These are phyloP conservation scores for Pammene fasciana DNA, from an alignment of 2,888 invertebrate genomes.

Conservation along the genomic window DNA sequence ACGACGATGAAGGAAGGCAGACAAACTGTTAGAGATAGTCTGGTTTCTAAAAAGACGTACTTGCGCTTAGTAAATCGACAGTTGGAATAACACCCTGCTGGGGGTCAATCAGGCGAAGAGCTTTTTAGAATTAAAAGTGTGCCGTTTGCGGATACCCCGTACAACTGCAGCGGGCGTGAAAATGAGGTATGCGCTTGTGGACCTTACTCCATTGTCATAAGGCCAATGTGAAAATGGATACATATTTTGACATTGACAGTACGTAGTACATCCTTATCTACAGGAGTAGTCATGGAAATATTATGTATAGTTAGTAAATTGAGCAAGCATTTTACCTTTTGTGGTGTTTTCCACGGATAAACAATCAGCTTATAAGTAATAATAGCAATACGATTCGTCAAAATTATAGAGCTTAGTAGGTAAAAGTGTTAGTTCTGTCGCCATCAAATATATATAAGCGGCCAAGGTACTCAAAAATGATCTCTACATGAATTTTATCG, in stretches of 20 bases:
- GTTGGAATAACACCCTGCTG: conserved; percentile 6
- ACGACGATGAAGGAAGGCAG: too few relatives aligned
- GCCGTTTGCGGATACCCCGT: conserved; percentile 55
- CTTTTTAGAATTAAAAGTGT: conserved; percentile 72
- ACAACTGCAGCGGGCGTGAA: neutral
- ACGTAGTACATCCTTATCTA: conserved; percentile 64
- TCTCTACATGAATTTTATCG: too few relatives aligned
- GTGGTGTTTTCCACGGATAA: neutral
- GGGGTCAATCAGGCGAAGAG: conserved; percentile 66
- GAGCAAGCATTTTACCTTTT: neutral
- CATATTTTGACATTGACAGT: conserved; percentile 46
- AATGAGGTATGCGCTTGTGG: neutral
- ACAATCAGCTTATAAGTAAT: neutral
- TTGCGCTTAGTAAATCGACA: neutral
- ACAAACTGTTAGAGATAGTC: too few relatives aligned
- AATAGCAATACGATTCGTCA: too few relatives aligned
- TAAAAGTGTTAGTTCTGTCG: too few relatives aligned
- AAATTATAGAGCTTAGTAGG: too few relatives aligned
- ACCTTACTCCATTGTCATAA: conserved; percentile 4
- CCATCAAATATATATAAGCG: too few relatives aligned
- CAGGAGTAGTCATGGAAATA: conserved; percentile 56
- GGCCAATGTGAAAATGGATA: neutral
- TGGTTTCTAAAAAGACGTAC: neutral
- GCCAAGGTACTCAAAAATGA: too few relatives aligned
- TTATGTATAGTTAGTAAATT: conserved; percentile 55